Conservation (phyloP, 2,797 vertebrate species). For the Agapornis canus region DNA sequence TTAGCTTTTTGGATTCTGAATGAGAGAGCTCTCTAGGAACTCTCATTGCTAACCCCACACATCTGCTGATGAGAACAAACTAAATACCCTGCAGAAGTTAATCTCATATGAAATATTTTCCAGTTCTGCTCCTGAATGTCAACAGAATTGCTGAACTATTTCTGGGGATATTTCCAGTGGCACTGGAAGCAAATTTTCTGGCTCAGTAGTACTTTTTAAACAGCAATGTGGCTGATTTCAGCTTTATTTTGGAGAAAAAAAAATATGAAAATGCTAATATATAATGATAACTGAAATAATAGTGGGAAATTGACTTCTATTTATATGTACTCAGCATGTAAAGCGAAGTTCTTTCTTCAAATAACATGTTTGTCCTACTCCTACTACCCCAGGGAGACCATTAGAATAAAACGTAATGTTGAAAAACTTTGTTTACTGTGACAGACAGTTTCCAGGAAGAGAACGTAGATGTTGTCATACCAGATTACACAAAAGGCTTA, state of each 20-base stretch:
- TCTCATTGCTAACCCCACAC: not conserved
- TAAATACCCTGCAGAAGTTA: not conserved
- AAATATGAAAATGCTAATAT: not conserved
- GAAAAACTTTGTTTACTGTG: not conserved
- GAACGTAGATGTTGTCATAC: not conserved
- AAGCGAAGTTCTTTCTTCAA: not conserved
- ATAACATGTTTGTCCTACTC: not conserved
- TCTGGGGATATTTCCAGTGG: not conserved
- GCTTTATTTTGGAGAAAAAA: not conserved
- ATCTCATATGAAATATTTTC: not conserved
- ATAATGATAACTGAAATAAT: not conserved
- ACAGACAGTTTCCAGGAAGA: not conserved
- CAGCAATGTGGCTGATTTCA: not conserved
- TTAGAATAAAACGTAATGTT: not conserved
- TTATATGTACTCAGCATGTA: not conserved
- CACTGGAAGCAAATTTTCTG: not conserved
- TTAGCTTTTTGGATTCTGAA: not conserved
- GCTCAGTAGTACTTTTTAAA: not conserved
- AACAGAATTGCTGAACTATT: not conserved
- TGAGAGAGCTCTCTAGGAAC: not conserved
- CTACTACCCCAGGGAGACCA: not conserved
- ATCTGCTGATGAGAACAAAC: not conserved
- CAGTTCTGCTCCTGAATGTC: not conserved
- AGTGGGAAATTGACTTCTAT: not conserved
- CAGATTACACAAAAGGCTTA: not conserved